Conservation (phyloP, 2,113 vertebrate species). For the Sarotherodon lohbergeri region DNA sequence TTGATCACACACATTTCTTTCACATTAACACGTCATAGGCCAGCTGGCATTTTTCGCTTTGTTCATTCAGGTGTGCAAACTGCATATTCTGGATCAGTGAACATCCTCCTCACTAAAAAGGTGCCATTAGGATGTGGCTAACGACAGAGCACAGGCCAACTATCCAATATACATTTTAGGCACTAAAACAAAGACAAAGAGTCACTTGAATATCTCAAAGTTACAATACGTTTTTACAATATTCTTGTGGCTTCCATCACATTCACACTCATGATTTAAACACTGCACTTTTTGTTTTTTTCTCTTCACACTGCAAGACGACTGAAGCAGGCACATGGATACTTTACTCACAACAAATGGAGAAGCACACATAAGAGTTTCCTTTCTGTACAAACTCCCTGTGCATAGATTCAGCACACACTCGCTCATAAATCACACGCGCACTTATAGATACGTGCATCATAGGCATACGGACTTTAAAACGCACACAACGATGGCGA, state of each 20-base stretch:
- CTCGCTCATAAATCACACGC: neutral
- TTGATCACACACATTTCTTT: neutral
- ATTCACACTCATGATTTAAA: conserved; percentile 39
- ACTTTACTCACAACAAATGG: conserved; percentile 36
- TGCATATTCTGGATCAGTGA: neutral
- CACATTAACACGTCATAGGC: neutral
- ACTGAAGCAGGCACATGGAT: conserved; percentile 53
- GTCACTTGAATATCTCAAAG: conserved; percentile 33
- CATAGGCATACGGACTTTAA: neutral
- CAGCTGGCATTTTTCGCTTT: neutral
- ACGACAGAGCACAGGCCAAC: conserved; percentile 19
- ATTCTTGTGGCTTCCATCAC: conserved; percentile 40
- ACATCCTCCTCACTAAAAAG: conserved; percentile 24
- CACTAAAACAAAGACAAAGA: conserved; percentile 57
- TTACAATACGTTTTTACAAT: neutral
- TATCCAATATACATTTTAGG: conserved; percentile 36
- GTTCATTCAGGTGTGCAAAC: conserved; percentile 12
- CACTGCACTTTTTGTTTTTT: conserved; percentile 1
- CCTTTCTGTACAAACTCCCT: conserved; percentile 25
- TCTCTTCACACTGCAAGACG: conserved; percentile 26
- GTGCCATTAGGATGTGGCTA: conserved; percentile 26
- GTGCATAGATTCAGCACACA: conserved; percentile 31
- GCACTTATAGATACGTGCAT: neutral
- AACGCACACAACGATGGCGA: conserved; percentile 9
- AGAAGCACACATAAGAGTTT: conserved; percentile 5